Percentiles rank a stretch among this genome's conserved stretches.
Conservation (phyloP, 2,113 vertebrate species). For the Campylomormyrus tamandua region DNA sequence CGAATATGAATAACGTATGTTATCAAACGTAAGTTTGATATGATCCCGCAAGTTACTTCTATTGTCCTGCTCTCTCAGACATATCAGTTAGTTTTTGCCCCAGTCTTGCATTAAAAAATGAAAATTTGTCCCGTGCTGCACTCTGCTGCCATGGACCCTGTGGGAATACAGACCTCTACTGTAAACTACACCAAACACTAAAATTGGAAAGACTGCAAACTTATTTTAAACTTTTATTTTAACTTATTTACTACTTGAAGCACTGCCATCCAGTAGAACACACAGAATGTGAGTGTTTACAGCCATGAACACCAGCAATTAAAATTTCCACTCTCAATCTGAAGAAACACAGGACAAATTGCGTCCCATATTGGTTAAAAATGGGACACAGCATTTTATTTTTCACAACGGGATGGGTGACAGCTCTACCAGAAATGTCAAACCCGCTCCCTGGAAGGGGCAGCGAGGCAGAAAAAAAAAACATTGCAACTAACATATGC, state of each 20-base stretch:
- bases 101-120: background rate
- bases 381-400: background rate
- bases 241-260: too few relatives aligned
- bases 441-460: background rate
- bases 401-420: background rate
- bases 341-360: background rate
- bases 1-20: too few relatives aligned
- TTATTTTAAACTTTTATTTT: too few relatives aligned
- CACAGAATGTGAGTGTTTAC: background rate
- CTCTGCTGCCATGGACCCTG: background rate
- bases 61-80: background rate
- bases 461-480: background rate
- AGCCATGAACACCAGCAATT: background rate
- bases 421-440: background rate
- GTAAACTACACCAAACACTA: background rate
- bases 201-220: background rate
- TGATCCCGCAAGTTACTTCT: background rate
- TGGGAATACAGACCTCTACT: background rate
- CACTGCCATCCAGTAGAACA: background rate
- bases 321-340: background rate
- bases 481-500: background rate
- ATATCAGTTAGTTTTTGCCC: background rate
- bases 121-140: background rate
- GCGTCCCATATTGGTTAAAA: background rate
- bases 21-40: too few relatives aligned